Conservation (phyloP, 1,140 invertebrate species). For the Drosophila paulistorum region DNA sequence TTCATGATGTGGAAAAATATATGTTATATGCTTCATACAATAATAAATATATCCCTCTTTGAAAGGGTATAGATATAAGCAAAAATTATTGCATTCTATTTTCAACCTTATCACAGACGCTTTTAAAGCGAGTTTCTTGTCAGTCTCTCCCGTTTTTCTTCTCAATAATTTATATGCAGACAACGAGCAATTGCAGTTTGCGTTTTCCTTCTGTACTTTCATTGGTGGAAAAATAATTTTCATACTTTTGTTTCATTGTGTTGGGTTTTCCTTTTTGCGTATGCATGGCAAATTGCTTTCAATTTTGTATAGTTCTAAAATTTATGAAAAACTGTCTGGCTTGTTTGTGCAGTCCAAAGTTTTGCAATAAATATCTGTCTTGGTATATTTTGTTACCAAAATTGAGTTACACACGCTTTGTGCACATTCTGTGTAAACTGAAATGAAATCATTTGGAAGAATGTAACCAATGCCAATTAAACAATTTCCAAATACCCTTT, state of each 20-base stretch:
- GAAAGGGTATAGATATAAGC: not conserved
- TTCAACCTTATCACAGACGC: slow-evolving; percentile 57
- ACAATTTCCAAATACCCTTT: too few species aligned
- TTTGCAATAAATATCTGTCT: slow-evolving; percentile 1
- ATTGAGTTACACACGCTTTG: not conserved
- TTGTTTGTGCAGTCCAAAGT: not conserved
- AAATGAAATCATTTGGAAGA: too few species aligned
- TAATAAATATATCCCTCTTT: too few species aligned
- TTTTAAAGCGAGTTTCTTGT: slow-evolving; percentile 34
- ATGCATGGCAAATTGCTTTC: slow-evolving; percentile 54
- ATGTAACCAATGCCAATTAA: too few species aligned
- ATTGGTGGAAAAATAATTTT: slow-evolving; percentile 44
- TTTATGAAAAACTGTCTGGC: slow-evolving; percentile 11
- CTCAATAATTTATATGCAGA: slow-evolving; percentile 59
- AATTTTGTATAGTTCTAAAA: slow-evolving; percentile 41
- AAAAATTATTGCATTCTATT: slow-evolving; percentile 60
- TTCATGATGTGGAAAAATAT: too few species aligned
- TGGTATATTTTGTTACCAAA: not conserved
- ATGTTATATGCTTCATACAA: too few species aligned
- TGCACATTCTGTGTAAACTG: not conserved
- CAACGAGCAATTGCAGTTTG: slow-evolving; percentile 55
- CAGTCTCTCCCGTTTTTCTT: not conserved
- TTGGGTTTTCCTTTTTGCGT: slow-evolving; percentile 23
- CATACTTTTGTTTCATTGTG: slow-evolving; percentile 25
- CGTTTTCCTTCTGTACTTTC: not conserved